These are phyloP conservation scores for Cryptotis parvus DNA, from an alignment of 2,113 vertebrate genomes.

Conservation along the genomic window DNA sequence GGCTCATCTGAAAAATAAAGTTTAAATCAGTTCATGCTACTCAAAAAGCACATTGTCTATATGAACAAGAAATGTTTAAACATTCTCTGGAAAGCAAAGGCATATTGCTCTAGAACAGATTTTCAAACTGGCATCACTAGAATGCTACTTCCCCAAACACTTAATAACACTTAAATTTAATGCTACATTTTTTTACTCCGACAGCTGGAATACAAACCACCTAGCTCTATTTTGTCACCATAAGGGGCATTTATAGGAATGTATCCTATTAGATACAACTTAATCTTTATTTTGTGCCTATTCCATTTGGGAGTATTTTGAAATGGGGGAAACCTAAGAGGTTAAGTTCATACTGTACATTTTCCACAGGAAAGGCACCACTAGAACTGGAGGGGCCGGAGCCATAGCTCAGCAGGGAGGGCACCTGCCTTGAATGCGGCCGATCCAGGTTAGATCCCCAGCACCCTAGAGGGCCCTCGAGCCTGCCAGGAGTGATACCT, in stretches of 20 bases:
- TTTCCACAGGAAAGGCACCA: conserved; percentile 9
- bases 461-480: too few relatives aligned
- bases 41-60: conserved; percentile 10
- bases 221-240: conserved; percentile 21
- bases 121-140: conserved; percentile 41
- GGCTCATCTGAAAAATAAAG: conserved; percentile 97
- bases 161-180: conserved; percentile 36
- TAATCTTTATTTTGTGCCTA: conserved; percentile 54
- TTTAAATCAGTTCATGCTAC: conserved; percentile 87
- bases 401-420: too few relatives aligned
- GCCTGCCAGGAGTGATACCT: too few relatives aligned
- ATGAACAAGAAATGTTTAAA: conserved; percentile 39
- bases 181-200: conserved; percentile 10
- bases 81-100: not conserved
- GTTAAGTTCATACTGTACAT: conserved; percentile 22
- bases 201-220: conserved; percentile 25
- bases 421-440: too few relatives aligned
- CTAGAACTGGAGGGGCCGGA: conserved; percentile 47
- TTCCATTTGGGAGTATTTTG: conserved; percentile 18
- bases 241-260: not conserved
- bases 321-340: conserved; percentile 26
- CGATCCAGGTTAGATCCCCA: too few relatives aligned
- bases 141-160: conserved; percentile 28
- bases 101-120: not conserved
- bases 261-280: conserved; percentile 1